phyloP scores from a whole-genome alignment of 2,888 invertebrate genomes.

The Diadromus collaris region DNA sequence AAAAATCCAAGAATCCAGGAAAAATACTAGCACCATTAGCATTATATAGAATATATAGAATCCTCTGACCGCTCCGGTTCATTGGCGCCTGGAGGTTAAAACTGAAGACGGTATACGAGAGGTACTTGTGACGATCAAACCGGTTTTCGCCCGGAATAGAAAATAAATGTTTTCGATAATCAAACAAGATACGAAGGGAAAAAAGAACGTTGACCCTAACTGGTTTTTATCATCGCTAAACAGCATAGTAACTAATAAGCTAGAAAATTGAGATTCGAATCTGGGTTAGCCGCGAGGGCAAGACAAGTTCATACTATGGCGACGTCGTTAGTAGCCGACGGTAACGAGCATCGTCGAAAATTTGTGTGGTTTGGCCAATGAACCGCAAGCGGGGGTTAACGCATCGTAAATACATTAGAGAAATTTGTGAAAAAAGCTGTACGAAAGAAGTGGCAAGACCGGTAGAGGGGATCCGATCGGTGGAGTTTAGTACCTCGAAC shows the following conservation, averaged over 20 bases:
- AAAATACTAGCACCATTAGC: neutral
- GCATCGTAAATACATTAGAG: neutral
- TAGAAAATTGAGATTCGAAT: neutral
- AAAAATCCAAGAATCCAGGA: neutral
- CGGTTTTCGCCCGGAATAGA: neutral
- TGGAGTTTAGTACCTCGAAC: slow-evolving; percentile 37
- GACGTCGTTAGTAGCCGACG: neutral
- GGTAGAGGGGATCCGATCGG: slow-evolving; percentile 28
- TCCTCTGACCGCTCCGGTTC: neutral
- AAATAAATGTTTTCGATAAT: slow-evolving; percentile 5
- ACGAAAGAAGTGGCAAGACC: slow-evolving; percentile 38
- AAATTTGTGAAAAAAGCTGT: neutral
- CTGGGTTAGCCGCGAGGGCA: neutral
- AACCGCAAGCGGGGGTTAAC: neutral
- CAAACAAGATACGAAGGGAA: slow-evolving; percentile 1
- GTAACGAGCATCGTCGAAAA: neutral
- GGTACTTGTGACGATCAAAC: neutral
- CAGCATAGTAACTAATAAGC: neutral
- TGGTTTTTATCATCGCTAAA: slow-evolving; percentile 1
- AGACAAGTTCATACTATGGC: neutral
- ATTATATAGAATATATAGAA: no score
- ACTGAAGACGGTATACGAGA: neutral
- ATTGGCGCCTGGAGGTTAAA: neutral
- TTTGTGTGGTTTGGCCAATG: slow-evolving; percentile 3
- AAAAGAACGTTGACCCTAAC: neutral